A percentile compares a stretch with the other conserved stretches of the same genome.
Conservation (phyloP, 2,888 invertebrate genomes). For the Amphipoea lucens region DNA sequence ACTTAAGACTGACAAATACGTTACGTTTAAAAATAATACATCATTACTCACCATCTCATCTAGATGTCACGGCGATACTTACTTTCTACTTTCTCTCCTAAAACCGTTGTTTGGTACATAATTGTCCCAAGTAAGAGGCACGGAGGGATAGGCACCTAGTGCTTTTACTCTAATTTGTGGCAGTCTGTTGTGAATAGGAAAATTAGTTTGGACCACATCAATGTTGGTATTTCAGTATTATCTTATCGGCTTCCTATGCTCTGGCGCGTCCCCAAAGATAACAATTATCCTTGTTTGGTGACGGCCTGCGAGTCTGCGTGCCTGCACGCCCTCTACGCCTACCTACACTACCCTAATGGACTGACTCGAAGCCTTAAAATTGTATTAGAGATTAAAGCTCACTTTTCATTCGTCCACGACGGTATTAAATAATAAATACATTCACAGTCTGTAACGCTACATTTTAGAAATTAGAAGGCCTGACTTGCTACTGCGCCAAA, state of each 20-base stretch:
- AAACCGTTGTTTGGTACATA: constrained; percentile 71
- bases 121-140: constrained; percentile 67
- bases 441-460: constrained; percentile 67
- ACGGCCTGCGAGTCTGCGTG: constrained; percentile 26
- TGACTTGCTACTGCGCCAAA: constrained; percentile 77
- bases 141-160: constrained; percentile 73
- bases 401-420: constrained; percentile 68
- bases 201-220: constrained; percentile 62
- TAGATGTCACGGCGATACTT: constrained; percentile 73
- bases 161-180: constrained; percentile 76
- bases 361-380: constrained; percentile 79
- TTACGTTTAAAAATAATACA: constrained; percentile 64
- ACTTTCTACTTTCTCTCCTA: constrained; percentile 83
- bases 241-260: constrained; percentile 77
- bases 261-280: constrained; percentile 69
- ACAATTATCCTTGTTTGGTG: constrained; percentile 56
- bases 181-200: constrained; percentile 70
- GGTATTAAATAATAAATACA: constrained; percentile 70
- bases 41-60: constrained; percentile 76
- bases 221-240: constrained; percentile 59
- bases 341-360: constrained; percentile 73
- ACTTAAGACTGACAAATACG: constrained; percentile 49
- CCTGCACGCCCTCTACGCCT: constrained; percentile 44
- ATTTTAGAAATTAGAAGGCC: constrained; percentile 78
- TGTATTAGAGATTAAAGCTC: constrained; percentile 78